Evolutionary conservation across 2,888 invertebrate species (phyloP).

Genomic region (Drosophila macrospina): DNA sequence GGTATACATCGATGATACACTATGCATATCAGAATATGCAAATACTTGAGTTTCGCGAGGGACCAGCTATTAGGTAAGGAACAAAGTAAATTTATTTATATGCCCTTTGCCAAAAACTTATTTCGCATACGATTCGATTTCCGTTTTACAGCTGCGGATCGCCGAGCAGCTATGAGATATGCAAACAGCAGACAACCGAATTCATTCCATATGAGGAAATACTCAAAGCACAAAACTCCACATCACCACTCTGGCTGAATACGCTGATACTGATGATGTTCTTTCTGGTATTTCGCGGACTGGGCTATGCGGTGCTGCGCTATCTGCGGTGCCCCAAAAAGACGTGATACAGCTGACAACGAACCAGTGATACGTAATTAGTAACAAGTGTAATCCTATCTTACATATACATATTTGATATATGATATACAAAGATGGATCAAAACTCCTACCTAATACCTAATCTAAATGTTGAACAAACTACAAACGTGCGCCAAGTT

Average conservation of each 20-base stretch:
- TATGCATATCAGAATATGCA: slow-evolving; percentile 94
- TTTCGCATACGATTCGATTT: slow-evolving; percentile 3
- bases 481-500: slow-evolving; percentile 69
- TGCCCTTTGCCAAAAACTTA: not conserved
- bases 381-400: slow-evolving; percentile 43
- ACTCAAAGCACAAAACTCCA: slow-evolving; percentile 88
- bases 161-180: slow-evolving; percentile 89
- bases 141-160: slow-evolving; percentile 87
- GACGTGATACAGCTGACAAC: slow-evolving; percentile 80
- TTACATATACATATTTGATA: slow-evolving; percentile 1
- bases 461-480: slow-evolving; percentile 64
- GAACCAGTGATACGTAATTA: slow-evolving; percentile 77
- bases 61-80: slow-evolving; percentile 89
- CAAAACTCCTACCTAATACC: slow-evolving; percentile 8
- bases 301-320: slow-evolving; percentile 91
- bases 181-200: slow-evolving; percentile 86
- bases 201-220: slow-evolving; percentile 89
- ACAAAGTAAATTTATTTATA: slow-evolving; percentile 1
- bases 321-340: slow-evolving; percentile 89
- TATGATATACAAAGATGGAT: not conserved
- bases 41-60: slow-evolving; percentile 90
- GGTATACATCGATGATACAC: slow-evolving; percentile 91
- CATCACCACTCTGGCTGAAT: slow-evolving; percentile 90
- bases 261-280: slow-evolving; percentile 90
- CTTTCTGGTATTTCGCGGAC: slow-evolving; percentile 89